These are phyloP conservation scores for Taxidea taxus DNA, from an alignment of 2,113 vertebrate genomes.

Conservation along the genomic window DNA sequence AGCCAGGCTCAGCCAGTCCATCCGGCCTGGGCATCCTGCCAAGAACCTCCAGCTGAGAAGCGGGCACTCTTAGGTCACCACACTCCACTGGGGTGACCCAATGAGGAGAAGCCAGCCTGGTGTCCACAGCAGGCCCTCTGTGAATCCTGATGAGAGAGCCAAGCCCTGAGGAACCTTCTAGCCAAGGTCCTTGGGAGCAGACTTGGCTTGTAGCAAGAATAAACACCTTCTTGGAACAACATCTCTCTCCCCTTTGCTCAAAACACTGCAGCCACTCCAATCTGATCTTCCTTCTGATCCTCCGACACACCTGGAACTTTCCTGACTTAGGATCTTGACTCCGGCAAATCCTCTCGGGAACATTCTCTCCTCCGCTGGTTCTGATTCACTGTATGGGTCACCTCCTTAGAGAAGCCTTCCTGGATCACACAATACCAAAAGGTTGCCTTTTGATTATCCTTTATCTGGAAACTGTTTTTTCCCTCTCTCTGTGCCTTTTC, in stretches of 20 bases:
- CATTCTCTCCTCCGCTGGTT: neutral
- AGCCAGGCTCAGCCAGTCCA: neutral
- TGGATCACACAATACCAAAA: neutral
- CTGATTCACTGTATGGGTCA: neutral
- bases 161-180: neutral
- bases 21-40: neutral
- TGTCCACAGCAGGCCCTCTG: neutral
- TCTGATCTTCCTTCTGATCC: neutral
- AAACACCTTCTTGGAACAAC: fast-evolving
- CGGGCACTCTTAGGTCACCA: neutral
- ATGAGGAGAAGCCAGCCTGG: neutral
- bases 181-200: neutral
- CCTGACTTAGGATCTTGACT: neutral
- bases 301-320: neutral
- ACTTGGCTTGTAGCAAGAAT: neutral
- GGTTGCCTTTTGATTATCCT: neutral
- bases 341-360: neutral
- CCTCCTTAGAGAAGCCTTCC: neutral
- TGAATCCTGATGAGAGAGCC: neutral
- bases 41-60: neutral
- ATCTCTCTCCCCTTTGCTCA: neutral
- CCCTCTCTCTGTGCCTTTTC: neutral
- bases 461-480: neutral
- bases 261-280: neutral
- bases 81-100: neutral